Base-by-base conservation (phyloP, 2,888 invertebrate species). In the Torymus aiolomorphi region DNA sequence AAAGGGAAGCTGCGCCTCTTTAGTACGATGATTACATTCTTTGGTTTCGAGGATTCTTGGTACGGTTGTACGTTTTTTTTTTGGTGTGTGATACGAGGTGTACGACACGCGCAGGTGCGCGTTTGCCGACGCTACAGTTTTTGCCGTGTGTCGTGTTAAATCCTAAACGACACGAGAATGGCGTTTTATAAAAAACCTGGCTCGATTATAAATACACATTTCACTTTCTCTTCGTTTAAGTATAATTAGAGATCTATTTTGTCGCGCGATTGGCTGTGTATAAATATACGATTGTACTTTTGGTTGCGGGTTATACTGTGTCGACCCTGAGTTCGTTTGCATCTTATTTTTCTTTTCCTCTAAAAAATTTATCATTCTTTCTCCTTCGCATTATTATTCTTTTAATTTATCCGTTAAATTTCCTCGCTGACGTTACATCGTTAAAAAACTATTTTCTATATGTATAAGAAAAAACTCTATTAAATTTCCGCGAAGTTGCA, bases 251-350 rank as follows among this genome's bases (percentile, higher is more conserved):
- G 67, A 73, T 80, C 80, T 80, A 67, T 80, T 76, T 72, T 31
- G 66, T 31, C 70, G 63, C 76, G 70, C 71, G 24, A 87, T 89
- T 90, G 90, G 90, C 89, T 89, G 88, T 89, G 88, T 89, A 89
- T 89, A 79, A 74, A 78, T 42, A 71, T 78, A 89, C 87, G 89
- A 90, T 90, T 90, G 90, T 90, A 90, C 90, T 90, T 88, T 88
- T 86, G 62, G 89, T 90, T 89, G 78, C 88, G 87, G 88, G 87
- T 88, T 88, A 88, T 88, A 87, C 88, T 89, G 88, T 84, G 83
- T 87, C 84, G 87, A 88, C 90, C 90, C 90, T 90, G 90, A 90
- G 90, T 88, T 89, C 72, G 82, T 86, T 87, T 59, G 79, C 76
- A 78, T 82, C 73, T 74, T 61, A 42, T 61, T n/a, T 76, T 56